These are phyloP conservation scores for Phengaris alcon DNA, from an alignment of 2,888 invertebrate genomes.

Conservation along the genomic window DNA sequence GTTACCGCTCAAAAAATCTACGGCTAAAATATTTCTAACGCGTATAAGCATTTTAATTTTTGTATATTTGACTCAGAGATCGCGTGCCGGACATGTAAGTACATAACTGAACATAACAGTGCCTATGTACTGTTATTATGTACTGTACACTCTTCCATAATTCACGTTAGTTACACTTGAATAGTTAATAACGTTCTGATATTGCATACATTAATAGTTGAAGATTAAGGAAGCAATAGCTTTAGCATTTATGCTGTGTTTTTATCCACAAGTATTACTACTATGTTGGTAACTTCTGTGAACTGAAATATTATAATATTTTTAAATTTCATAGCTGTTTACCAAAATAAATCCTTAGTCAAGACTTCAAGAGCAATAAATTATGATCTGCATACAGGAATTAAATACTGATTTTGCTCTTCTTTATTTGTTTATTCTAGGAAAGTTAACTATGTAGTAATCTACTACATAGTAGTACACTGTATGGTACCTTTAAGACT, in stretches of 20 bases:
- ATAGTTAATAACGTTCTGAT: slow-evolving; percentile 21
- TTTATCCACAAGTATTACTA: not conserved
- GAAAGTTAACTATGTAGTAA: too few relatives aligned
- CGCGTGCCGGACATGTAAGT: slow-evolving; percentile 18
- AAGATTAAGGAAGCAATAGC: slow-evolving; percentile 6
- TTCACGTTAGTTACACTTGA: slow-evolving; percentile 10
- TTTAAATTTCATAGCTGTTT: too few relatives aligned
- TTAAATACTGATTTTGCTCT: too few relatives aligned
- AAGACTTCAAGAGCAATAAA: too few relatives aligned
- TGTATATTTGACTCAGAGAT: slow-evolving; percentile 27
- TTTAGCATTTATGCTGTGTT: not conserved
- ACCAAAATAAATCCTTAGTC: too few relatives aligned
- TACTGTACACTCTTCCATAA: slow-evolving; percentile 26
- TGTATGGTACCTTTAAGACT: too few relatives aligned
- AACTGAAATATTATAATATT: not conserved
- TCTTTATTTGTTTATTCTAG: too few relatives aligned
- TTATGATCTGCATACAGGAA: too few relatives aligned
- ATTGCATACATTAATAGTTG: slow-evolving; percentile 28
- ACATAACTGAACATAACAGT: slow-evolving; percentile 23
- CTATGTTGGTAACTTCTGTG: not conserved
- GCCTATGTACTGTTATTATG: slow-evolving; percentile 19
- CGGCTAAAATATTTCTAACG: slow-evolving; percentile 31
- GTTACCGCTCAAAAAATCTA: slow-evolving; percentile 30
- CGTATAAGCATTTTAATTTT: slow-evolving; percentile 29
- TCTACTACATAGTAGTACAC: too few relatives aligned